Base-by-base conservation (phyloP, 2,888 invertebrate genomes). In the Pimpla rufipes region DNA sequence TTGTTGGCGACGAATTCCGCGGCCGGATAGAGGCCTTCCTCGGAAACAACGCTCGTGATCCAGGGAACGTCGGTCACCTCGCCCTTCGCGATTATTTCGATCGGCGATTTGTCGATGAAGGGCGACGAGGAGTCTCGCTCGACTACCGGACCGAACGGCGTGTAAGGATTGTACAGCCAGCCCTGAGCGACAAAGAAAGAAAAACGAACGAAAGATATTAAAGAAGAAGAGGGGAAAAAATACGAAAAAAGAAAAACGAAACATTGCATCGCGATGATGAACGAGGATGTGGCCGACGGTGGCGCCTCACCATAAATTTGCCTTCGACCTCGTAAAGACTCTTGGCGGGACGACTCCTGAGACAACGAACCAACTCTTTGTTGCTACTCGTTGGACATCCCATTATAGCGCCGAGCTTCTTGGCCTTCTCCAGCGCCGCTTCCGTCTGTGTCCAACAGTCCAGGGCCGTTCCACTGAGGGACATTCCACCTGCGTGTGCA, bases 21-120 rank as follows among this genome's bases (percentile, higher is more conserved):
- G 40, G 95, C 96, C 35, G 96, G 96, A 87, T 96, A 96, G 11
- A 96, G 93, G 64, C 97, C 97, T 91, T 97, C 97, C 37, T 96
- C 95, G 16, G 95, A 94, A 0, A 95, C 95, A 66, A 96, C 94
- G 0, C 96, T 95, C 0, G 95, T 94, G 70, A 97, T 94, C 94
- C 96, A 96, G 0, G 97, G 97, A 0, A 96, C 87, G 79, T 95
- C 94, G 21, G 94, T 93, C 88, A 95, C 94, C 23, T 94, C 93
- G 0, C 96, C 96, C 6, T 94, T 93, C 64, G 91, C 93, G 0
- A 97, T 94, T 0, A 96, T 93, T 10, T 94, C 93, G 87, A 94
- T 94, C 0, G 97, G 97, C 80, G 95, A 94, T 76, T 95, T 94
- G 0, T 94, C 94, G 10, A 97, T 92, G 91, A 97, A 96, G 0